Conservation (phyloP, 1,140 invertebrate genomes). For the Globodera ellingtonae region DNA sequence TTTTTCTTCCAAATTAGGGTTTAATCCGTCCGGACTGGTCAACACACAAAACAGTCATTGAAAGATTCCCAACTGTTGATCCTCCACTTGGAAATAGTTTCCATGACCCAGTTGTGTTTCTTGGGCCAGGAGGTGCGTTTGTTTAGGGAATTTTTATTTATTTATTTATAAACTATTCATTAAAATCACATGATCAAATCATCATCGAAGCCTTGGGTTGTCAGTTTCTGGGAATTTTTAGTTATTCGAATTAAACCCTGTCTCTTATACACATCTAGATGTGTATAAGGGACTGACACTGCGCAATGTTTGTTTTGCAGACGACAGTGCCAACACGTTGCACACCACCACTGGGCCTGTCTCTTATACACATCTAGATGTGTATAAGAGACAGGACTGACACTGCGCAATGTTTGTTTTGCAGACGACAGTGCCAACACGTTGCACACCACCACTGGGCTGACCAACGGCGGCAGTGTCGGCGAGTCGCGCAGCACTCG, state of each 20-base stretch:
- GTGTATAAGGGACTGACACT: too few relatives aligned
- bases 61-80: neutral
- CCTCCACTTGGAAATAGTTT: neutral
- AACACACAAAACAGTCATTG: neutral
- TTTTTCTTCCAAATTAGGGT: neutral
- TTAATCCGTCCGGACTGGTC: neutral
- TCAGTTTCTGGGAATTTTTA: neutral
- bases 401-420: neutral
- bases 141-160: neutral
- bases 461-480: neutral
- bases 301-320: neutral
- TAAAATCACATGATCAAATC: too few relatives aligned
- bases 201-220: too few relatives aligned
- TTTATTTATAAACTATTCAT: neutral
- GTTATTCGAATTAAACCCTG: neutral
- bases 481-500: too few relatives aligned
- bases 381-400: too few relatives aligned
- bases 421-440: constrained; percentile 21
- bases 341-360: constrained; percentile 1
- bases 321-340: constrained; percentile 22
- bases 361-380: too few relatives aligned
- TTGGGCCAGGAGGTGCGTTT: constrained; percentile 5
- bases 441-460: constrained; percentile 3
- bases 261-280: too few relatives aligned
- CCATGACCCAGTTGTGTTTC: constrained; percentile 8